Evolutionary conservation across 2,113 vertebrate species (phyloP).

Genomic region (Malurus elegans): DNA sequence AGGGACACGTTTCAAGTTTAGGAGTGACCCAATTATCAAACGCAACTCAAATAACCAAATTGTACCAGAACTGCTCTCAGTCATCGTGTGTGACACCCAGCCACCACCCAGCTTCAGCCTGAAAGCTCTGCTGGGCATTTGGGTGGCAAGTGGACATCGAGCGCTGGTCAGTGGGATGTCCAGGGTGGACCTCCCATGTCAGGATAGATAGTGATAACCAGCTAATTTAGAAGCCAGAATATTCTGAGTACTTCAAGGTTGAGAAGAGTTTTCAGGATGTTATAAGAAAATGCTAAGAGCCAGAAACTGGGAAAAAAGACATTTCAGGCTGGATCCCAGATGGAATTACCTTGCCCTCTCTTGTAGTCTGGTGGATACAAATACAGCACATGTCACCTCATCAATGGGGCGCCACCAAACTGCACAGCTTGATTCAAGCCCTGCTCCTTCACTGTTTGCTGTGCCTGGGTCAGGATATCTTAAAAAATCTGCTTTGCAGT

Average conservation of each 20-base stretch:
- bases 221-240: background rate
- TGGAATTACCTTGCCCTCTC: background rate
- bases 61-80: background rate
- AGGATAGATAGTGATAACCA: background rate
- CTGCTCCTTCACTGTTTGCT: background rate
- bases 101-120: background rate
- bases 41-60: background rate
- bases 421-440: background rate
- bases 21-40: background rate
- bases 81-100: background rate
- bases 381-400: background rate
- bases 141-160: background rate
- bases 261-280: background rate
- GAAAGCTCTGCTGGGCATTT: background rate
- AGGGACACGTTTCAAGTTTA: background rate
- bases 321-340: background rate
- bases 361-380: background rate
- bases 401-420: background rate
- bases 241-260: background rate
- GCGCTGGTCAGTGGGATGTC: background rate
- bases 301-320: background rate
- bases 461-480: background rate
- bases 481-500: background rate
- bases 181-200: background rate
- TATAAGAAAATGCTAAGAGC: background rate